Percentiles rank a stretch among this genome's conserved stretches.
These are phyloP conservation scores for Chaetodon trifasciatus DNA, from an alignment of 2,797 vertebrate genomes.

Conservation along the genomic window DNA sequence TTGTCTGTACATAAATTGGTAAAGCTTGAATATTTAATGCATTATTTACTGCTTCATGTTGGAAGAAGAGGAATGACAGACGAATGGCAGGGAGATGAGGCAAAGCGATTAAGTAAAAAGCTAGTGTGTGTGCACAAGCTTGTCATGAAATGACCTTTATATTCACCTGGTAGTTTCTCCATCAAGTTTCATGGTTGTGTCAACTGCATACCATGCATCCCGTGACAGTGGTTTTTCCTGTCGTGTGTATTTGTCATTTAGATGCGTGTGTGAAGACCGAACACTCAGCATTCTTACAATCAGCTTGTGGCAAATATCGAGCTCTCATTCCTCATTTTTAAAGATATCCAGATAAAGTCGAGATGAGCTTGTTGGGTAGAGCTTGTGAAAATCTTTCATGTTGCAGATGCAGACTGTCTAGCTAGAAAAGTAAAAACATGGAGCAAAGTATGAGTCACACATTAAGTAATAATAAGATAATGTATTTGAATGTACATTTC, in stretches of 20 bases:
- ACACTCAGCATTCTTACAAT: slow-evolving; percentile 54
- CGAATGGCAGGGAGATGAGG: not conserved
- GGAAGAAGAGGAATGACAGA: not conserved
- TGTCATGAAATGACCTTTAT: not conserved
- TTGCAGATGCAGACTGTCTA: not conserved
- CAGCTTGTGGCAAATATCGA: not conserved
- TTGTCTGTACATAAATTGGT: not conserved
- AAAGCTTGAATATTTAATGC: not conserved
- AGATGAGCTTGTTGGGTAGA: not conserved
- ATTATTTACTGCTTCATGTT: not conserved
- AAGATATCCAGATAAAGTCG: not conserved
- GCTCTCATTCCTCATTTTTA: slow-evolving; percentile 4
- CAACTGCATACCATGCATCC: slow-evolving; percentile 55
- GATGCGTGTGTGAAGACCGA: not conserved
- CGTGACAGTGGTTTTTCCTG: slow-evolving; percentile 73
- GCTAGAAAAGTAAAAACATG: not conserved
- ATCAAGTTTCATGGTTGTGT: slow-evolving; percentile 37
- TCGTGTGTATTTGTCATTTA: slow-evolving; percentile 34
- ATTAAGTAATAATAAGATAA: not conserved
- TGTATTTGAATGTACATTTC: not conserved
- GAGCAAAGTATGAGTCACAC: not conserved
- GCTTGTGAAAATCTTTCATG: not conserved
- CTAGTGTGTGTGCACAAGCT: not conserved
- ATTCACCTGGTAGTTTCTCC: slow-evolving; percentile 4
- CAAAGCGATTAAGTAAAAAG: not conserved